A percentile compares a stretch with the other conserved stretches of the same genome.
These are phyloP conservation scores for Petrocephalus sullivani DNA, from an alignment of 2,797 vertebrate species.

Conservation along the genomic window DNA sequence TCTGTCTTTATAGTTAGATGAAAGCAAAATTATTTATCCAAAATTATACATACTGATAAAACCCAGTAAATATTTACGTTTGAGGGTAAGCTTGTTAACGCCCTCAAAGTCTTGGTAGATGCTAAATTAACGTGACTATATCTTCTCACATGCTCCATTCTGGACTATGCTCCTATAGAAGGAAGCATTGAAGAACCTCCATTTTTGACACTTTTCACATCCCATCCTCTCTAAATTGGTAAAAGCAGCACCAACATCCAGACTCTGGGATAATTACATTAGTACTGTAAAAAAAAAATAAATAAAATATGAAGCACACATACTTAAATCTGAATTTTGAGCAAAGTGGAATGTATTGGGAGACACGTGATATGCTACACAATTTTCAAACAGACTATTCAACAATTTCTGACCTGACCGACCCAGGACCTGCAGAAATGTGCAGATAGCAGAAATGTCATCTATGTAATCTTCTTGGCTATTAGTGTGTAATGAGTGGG, in stretches of 20 bases:
- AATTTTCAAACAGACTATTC: not conserved
- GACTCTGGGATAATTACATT: not conserved
- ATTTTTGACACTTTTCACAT: not conserved
- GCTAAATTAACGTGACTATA: not conserved
- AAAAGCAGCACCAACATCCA: not conserved
- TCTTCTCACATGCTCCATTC: not conserved
- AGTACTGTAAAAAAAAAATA: not conserved
- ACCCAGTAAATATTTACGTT: slow-evolving; percentile 53
- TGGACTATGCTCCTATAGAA: not conserved
- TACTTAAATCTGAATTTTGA: not conserved
- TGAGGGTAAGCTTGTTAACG: slow-evolving; percentile 32
- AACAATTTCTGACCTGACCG: not conserved
- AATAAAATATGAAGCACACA: not conserved
- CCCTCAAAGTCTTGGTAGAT: slow-evolving; percentile 38
- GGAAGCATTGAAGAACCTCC: not conserved
- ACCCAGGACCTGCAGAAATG: not conserved
- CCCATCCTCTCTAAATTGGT: not conserved
- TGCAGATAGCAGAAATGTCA: not conserved
- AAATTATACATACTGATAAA: slow-evolving; percentile 60
- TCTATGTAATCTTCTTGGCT: not conserved
- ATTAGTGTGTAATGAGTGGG: not conserved
- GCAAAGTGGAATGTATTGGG: not conserved
- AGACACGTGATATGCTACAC: not conserved
- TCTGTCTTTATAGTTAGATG: not conserved
- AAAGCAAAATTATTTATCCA: not conserved